These are phyloP conservation scores for Pocillopora meandrina DNA, from an alignment of 92 coral and sea anemone genomes.

Conservation along the genomic window DNA sequence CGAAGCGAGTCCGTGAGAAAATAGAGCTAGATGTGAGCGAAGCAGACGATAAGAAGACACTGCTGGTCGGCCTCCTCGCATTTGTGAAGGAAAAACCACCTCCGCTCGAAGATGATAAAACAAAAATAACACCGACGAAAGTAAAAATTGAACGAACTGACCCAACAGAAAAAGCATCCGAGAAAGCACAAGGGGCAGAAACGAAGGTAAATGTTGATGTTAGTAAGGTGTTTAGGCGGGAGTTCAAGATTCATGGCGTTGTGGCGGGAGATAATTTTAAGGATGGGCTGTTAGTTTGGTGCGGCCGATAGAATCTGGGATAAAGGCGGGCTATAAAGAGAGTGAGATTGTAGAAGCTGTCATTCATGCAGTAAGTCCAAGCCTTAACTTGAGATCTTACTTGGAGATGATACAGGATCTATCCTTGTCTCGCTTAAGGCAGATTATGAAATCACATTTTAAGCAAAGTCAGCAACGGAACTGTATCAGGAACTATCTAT, in stretches of 20 bases:
- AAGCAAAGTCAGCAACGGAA: slow-evolving; percentile 65
- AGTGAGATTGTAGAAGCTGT: slow-evolving; percentile 56
- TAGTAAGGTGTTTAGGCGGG: slow-evolving; percentile 29
- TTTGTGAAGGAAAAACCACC: slow-evolving; percentile 29
- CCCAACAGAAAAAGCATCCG: background rate
- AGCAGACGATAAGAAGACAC: slow-evolving; percentile 31
- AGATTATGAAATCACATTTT: slow-evolving; percentile 53
- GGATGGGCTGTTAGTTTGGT: slow-evolving; percentile 35
- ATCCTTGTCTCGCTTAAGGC: slow-evolving; percentile 36
- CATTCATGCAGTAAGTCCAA: slow-evolving; percentile 58
- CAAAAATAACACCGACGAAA: background rate
- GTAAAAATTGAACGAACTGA: background rate
- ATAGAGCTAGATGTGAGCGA: slow-evolving; percentile 16
- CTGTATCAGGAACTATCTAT: slow-evolving; percentile 66
- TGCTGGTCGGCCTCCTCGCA: background rate
- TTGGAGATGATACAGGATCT: slow-evolving; percentile 57
- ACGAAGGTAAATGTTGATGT: slow-evolving; percentile 41
- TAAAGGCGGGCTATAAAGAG: slow-evolving; percentile 57
- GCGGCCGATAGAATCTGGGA: slow-evolving; percentile 29
- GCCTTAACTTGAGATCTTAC: slow-evolving; percentile 54
- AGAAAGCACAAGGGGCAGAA: background rate
- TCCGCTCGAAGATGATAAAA: background rate
- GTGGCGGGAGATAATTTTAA: slow-evolving; percentile 29
- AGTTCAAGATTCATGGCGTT: slow-evolving; percentile 31
- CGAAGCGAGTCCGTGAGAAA: background rate